A percentile compares a stretch with the other conserved stretches of the same genome.
phyloP scores from a whole-genome alignment of 1,140 invertebrate genomes.

The Caenorhabditis inopinata region DNA sequence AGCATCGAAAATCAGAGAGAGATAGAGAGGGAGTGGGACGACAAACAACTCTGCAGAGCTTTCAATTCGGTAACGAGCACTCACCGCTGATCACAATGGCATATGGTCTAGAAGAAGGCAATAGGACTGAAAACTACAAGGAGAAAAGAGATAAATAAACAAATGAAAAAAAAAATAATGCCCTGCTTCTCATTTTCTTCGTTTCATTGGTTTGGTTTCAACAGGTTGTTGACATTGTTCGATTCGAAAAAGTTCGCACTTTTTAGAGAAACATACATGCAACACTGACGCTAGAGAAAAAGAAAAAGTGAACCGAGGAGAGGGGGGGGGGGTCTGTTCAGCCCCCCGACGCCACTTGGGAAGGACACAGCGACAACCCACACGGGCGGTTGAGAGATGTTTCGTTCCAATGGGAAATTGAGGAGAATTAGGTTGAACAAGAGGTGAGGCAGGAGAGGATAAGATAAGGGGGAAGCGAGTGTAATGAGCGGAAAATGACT shows the following conservation, averaged over 20 bases:
- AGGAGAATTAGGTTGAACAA: not conserved
- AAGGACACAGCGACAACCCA: conserved; percentile 13
- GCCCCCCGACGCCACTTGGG: not conserved
- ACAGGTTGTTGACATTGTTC: conserved; percentile 24
- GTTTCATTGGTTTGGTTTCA: not conserved
- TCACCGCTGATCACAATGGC: not conserved
- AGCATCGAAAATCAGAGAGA: no score
- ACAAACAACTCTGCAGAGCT: not conserved
- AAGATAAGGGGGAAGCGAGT: not conserved
- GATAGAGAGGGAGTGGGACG: no score
- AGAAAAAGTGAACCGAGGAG: conserved; percentile 1
- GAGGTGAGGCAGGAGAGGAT: not conserved
- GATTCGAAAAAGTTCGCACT: conserved; percentile 26
- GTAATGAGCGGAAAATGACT: conserved; percentile 32
- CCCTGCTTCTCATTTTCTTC: not conserved
- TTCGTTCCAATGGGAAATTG: not conserved
- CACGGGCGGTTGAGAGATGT: conserved; percentile 18
- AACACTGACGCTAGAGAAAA: not conserved
- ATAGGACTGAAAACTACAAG: not conserved
- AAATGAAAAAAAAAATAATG: not conserved
- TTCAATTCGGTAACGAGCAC: not conserved
- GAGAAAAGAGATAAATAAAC: conserved; percentile 9
- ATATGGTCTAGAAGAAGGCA: not conserved
- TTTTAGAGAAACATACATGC: conserved; percentile 24
- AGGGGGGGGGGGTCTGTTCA: not conserved